A percentile compares a stretch with the other conserved stretches of the same genome.
Conservation (phyloP, 2,113 vertebrate genomes). For the Etheostoma spectabile region DNA sequence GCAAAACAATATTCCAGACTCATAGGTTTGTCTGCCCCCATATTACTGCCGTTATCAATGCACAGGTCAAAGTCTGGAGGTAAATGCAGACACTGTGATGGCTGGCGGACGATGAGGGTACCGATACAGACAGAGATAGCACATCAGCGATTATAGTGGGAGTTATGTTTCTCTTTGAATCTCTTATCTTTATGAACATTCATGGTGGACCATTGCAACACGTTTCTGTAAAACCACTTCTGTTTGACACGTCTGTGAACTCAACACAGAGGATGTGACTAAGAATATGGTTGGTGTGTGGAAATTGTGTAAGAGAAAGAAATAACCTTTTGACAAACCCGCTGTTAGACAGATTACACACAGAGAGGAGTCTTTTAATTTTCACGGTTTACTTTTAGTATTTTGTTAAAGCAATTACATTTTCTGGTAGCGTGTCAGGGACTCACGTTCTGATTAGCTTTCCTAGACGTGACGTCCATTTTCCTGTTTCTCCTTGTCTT, state of each 20-base stretch:
- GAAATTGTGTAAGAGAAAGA: background rate
- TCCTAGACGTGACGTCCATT: background rate
- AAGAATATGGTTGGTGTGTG: background rate
- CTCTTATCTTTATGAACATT: slow-evolving; percentile 28
- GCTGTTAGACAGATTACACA: too few relatives aligned
- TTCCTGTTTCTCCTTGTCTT: background rate
- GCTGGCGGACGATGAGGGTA: background rate
- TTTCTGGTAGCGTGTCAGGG: background rate
- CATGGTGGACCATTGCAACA: background rate
- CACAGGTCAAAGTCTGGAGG: background rate
- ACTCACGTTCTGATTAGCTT: background rate
- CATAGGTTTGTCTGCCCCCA: background rate
- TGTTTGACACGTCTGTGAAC: background rate
- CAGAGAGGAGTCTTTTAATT: too few relatives aligned
- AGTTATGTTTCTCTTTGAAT: background rate
- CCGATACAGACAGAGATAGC: slow-evolving; percentile 13
- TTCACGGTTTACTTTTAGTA: background rate
- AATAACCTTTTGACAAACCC: background rate
- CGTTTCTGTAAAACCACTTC: slow-evolving; percentile 6
- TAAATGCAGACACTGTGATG: background rate
- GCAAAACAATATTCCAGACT: background rate
- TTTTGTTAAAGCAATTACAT: background rate
- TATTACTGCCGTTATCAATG: background rate
- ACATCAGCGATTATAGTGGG: background rate
- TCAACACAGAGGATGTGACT: background rate